These are phyloP conservation scores for Subanguina moxae DNA, from an alignment of 1,140 invertebrate genomes.

Conservation along the genomic window DNA sequence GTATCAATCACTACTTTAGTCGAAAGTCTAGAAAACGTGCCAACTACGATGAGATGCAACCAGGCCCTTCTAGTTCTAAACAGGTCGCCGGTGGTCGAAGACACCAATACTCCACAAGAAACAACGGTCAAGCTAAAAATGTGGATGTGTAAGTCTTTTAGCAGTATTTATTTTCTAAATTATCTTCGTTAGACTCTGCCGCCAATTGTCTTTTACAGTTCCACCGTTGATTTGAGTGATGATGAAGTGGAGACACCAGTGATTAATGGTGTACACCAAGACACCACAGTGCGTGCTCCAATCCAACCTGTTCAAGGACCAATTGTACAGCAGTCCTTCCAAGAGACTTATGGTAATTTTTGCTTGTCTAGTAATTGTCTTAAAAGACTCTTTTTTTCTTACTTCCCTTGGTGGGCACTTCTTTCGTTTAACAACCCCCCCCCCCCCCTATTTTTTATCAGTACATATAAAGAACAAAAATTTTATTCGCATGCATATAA, in stretches of 20 bases:
- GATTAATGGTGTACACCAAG: conserved; percentile 29
- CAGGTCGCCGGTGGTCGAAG: neutral
- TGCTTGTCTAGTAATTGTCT: too few relatives aligned
- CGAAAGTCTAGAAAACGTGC: neutral
- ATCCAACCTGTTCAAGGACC: conserved; percentile 69
- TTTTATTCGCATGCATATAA: too few relatives aligned
- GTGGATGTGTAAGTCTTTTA: neutral
- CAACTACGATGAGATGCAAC: neutral
- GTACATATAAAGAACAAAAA: too few relatives aligned
- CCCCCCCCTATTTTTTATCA: too few relatives aligned
- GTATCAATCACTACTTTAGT: conserved; percentile 10
- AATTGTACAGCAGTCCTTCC: conserved; percentile 61
- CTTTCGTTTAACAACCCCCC: too few relatives aligned
- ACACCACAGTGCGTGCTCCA: conserved; percentile 65
- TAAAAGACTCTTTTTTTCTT: too few relatives aligned
- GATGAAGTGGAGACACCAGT: neutral
- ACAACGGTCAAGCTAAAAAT: neutral
- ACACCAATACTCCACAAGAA: neutral
- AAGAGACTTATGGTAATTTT: conserved; percentile 50
- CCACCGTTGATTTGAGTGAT: neutral
- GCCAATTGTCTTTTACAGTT: neutral
- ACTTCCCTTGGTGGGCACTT: too few relatives aligned
- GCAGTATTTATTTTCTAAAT: neutral
- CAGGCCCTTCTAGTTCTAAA: conserved; percentile 1
- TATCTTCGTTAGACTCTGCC: neutral